Conservation (phyloP, 2,113 vertebrate species). For the Hyaena hyaena region DNA sequence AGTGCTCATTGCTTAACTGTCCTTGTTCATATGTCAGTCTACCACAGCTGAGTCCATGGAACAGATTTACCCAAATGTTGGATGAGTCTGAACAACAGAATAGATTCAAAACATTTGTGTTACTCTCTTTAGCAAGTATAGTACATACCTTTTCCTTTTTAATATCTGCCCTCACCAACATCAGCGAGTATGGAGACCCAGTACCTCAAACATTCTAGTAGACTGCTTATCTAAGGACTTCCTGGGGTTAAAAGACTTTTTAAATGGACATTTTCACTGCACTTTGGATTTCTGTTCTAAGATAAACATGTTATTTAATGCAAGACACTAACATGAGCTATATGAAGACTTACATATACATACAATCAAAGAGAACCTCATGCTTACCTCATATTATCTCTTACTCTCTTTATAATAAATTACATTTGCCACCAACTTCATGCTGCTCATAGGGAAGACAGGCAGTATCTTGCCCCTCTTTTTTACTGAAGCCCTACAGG, state of each 20-base stretch:
- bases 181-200: background rate
- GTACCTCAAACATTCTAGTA: background rate
- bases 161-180: background rate
- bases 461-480: background rate
- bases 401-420: slow-evolving; percentile 20
- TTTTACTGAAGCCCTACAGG: background rate
- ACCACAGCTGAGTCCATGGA: background rate
- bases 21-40: background rate
- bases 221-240: background rate
- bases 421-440: background rate
- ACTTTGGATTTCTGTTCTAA: background rate
- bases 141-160: background rate
- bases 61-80: background rate
- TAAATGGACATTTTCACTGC: background rate
- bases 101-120: background rate
- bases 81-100: background rate
- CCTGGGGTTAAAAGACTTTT: background rate
- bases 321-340: background rate
- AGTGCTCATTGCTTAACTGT: background rate
- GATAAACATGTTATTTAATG: background rate
- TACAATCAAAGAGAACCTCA: background rate
- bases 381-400: background rate
- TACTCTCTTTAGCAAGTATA: background rate
- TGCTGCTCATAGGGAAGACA: background rate
- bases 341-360: background rate